Evolutionary conservation across 2,888 invertebrate genomes (phyloP).

Genomic region (Pollenia amentaria): DNA sequence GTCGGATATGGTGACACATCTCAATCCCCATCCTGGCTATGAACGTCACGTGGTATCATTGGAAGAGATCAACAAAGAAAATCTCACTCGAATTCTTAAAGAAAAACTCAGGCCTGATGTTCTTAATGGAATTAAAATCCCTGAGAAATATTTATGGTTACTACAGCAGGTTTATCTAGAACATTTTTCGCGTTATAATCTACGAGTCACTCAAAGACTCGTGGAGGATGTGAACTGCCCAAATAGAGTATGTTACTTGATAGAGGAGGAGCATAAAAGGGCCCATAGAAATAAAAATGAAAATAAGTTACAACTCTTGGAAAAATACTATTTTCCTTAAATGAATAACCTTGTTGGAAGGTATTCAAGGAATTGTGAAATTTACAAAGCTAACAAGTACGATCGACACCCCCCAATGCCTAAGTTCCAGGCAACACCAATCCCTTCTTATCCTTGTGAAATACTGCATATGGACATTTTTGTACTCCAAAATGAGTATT

Average conservation of each 20-base stretch:
- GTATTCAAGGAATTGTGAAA: neutral
- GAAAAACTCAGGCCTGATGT: conserved; percentile 14
- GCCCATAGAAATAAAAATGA: conserved; percentile 50
- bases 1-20: conserved; percentile 1
- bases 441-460: conserved; percentile 20
- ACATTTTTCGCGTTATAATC: conserved; percentile 31
- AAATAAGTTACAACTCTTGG: conserved; percentile 39
- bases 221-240: conserved; percentile 23
- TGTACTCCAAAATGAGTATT: neutral
- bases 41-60: conserved; percentile 1
- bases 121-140: conserved; percentile 60
- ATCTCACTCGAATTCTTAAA: neutral
- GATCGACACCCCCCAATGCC: conserved; percentile 19
- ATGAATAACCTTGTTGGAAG: conserved; percentile 12
- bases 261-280: conserved; percentile 24
- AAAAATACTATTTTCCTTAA: conserved; percentile 27
- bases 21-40: conserved; percentile 26
- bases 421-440: conserved; percentile 21
- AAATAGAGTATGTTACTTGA: too few relatives aligned
- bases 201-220: conserved; percentile 46
- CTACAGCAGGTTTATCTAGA: conserved; percentile 41
- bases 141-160: neutral
- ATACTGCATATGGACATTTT: neutral
- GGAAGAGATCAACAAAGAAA: neutral
- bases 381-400: conserved; percentile 17